Evolutionary conservation across 2,888 invertebrate genomes (phyloP).

Genomic region (Polietes domitor): DNA sequence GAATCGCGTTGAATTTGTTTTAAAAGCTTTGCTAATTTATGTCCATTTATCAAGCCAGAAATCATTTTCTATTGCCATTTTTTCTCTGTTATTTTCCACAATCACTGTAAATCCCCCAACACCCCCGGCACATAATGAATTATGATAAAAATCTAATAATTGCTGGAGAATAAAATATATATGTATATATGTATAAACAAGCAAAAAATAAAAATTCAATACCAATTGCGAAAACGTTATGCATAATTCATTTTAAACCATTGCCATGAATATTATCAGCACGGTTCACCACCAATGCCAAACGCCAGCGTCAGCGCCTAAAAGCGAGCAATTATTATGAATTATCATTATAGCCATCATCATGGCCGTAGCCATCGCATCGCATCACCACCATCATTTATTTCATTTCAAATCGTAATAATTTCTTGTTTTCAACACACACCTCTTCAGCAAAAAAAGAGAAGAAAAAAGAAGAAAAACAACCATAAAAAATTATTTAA

Average conservation of each 20-base stretch:
- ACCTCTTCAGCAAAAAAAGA: not conserved
- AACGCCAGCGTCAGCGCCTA: slow-evolving; percentile 40
- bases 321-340: slow-evolving; percentile 60
- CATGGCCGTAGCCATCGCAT: not conserved
- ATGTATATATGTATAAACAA: not conserved
- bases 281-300: slow-evolving; percentile 51
- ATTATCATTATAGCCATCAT: slow-evolving; percentile 41
- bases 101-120: no score
- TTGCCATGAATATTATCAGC: slow-evolving; percentile 48
- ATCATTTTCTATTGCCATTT: not conserved
- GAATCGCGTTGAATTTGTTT: no score
- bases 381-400: slow-evolving; percentile 30
- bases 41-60: no score
- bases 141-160: slow-evolving; percentile 4
- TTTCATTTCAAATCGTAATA: slow-evolving; percentile 52
- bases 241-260: slow-evolving; percentile 53
- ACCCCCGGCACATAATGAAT: not conserved
- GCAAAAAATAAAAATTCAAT: not conserved
- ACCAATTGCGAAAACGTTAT: not conserved
- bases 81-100: not conserved
- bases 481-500: not conserved
- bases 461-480: not conserved
- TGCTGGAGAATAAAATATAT: not conserved
- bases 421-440: slow-evolving; percentile 24
- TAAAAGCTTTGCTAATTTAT: no score